Percentiles rank a stretch among this genome's conserved stretches.
Evolutionary conservation across 2,888 invertebrate species (phyloP).

Genomic region (Sarcophaga rosellei): DNA sequence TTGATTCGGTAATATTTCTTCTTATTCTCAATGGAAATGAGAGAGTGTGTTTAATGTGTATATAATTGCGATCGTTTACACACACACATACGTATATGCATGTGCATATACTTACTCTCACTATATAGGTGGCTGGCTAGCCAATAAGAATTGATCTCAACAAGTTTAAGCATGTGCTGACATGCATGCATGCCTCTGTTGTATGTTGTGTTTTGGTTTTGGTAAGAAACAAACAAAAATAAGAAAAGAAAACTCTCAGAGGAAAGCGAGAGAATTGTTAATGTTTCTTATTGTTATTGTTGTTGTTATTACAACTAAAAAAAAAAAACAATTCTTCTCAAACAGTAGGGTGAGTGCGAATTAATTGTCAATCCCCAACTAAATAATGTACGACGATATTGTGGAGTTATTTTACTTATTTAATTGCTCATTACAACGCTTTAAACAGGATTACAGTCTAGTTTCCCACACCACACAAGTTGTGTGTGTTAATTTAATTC

Average conservation of each 20-base stretch:
- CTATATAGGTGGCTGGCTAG: not conserved
- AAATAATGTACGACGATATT: too few relatives aligned
- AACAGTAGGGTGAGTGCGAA: not conserved
- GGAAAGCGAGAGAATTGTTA: slow-evolving; percentile 20
- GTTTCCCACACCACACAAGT: too few relatives aligned
- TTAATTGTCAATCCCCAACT: too few relatives aligned
- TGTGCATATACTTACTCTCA: slow-evolving; percentile 52
- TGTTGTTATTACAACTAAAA: not conserved
- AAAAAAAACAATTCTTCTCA: not conserved
- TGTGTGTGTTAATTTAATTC: too few relatives aligned
- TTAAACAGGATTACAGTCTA: too few relatives aligned
- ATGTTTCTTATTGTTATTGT: not conserved
- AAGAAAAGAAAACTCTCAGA: too few relatives aligned
- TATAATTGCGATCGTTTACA: slow-evolving; percentile 24
- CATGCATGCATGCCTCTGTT: slow-evolving; percentile 12
- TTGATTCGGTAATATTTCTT: not conserved
- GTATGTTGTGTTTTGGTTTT: not conserved
- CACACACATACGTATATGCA: too few relatives aligned
- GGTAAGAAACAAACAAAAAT: not conserved
- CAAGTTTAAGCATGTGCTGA: slow-evolving; percentile 35
- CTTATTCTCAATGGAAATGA: not conserved
- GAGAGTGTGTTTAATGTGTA: slow-evolving; percentile 25
- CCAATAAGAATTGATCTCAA: slow-evolving; percentile 45
- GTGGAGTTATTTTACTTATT: too few relatives aligned
- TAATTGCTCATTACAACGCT: too few relatives aligned